A percentile compares a stretch with the other conserved stretches of the same genome.
Evolutionary conservation across 2,797 vertebrate species (phyloP).

Genomic region (Decapterus maruadsi): DNA sequence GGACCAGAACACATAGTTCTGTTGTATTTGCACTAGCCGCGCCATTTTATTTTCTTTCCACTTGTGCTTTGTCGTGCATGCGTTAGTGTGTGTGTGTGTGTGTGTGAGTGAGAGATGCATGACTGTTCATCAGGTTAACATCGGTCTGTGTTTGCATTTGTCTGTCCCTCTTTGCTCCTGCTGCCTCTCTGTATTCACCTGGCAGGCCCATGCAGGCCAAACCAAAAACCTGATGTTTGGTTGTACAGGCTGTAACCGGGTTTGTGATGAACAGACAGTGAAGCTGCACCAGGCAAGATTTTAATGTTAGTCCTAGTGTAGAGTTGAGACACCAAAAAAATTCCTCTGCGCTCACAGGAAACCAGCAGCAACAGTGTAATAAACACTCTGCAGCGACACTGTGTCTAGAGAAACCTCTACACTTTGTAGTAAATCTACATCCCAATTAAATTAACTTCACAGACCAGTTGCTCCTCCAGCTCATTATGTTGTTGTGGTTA

Average conservation of each 20-base stretch:
- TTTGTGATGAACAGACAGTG: not conserved
- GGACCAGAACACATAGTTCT: constrained; percentile 23
- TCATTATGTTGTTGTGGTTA: not conserved
- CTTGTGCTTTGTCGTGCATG: constrained; percentile 15
- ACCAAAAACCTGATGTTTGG: constrained; percentile 44
- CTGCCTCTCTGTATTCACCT: constrained; percentile 21
- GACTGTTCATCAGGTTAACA: constrained; percentile 1
- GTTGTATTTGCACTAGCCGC: not conserved
- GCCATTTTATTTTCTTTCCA: constrained; percentile 1
- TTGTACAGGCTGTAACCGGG: not conserved
- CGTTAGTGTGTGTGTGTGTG: constrained; percentile 8
- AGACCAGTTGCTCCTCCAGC: not conserved
- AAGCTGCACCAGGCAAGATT: constrained; percentile 4
- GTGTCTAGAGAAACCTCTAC: not conserved
- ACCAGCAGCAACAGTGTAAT: not conserved
- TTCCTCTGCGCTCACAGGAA: not conserved
- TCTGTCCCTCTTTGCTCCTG: constrained; percentile 37
- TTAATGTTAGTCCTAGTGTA: constrained; percentile 10
- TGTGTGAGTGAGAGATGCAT: not conserved
- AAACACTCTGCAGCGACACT: not conserved
- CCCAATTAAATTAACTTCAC: constrained; percentile 1
- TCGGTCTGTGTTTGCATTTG: not conserved
- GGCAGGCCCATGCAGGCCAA: constrained; percentile 28
- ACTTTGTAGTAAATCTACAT: not conserved
- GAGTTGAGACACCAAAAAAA: not conserved